Evolutionary conservation across 2,888 invertebrate species (phyloP), one percentile per base, ranked within the genome.

Genomic region (Eupithecia subumbrata): DNA sequence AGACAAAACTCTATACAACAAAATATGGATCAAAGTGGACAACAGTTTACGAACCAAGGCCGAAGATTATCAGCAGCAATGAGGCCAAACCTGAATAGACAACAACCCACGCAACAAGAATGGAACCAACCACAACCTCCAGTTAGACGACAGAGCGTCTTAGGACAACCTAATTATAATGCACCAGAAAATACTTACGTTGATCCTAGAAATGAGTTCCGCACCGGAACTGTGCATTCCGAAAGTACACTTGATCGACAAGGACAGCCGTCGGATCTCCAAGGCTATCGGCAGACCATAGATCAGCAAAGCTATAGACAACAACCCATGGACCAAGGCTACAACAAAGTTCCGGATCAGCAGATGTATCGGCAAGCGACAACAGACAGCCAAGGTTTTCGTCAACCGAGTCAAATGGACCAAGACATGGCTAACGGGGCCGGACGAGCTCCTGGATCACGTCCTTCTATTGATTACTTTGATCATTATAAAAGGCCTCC

Each of bases 401-500:
- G 81, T 63, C 85, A 83, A 82, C 86, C 81, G 72, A 81, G 82
- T 88, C 75, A 94, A 87, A 83, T 92, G 87, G 88, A 96, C 90
- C 88, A 92, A 82, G 93, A 93, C 25, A 82, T 87, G 30, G 82
- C 90, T 9, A 93, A 93, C 68, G 92, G 92, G 64, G 85, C 88
- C 22, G 87, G 91, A 18, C 87, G 91, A 60, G 85, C 86, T 48
- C 84, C 87, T 34, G 91, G 90, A n/a, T 83, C 88, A 2, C 88
- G 94, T 18, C 92, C 97, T 16, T 97, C 97, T 83, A 98, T 98
- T 87, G 98, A 98, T 91, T 98, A 98, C 87, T 98, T 98, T 89
- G 99, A 99, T 91, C 99, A 99, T 89, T 99, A 99, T 91, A 98
- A 98, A 91, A 95, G 98, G 89, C 98, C 98, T 72, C 98, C 98